Base-by-base conservation (phyloP, 1,140 invertebrate genomes). In the Drosophila sp. region DNA sequence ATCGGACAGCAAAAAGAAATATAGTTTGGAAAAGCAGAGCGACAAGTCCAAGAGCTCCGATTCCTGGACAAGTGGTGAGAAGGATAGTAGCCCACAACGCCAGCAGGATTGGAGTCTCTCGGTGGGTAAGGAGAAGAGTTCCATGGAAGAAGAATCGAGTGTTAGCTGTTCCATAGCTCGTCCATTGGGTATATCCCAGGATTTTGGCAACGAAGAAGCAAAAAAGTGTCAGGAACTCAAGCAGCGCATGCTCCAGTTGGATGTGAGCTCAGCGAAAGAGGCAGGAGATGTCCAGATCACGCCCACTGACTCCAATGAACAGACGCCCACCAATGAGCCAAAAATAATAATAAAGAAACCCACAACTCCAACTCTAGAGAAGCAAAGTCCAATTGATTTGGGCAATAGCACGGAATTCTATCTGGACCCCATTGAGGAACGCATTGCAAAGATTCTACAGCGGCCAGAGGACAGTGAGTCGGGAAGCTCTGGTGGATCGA, bases 121-220 rank as follows among this genome's bases (percentile, higher is more conserved):
- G 60, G 93, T 93, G 0, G 92, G 92, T 60, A 94, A 93, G 75
- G 93, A 95, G 76, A 93, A 94, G 47, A 94, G 93, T 84, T 94
- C 94, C 1, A 93, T 95, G 32, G 95, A 96, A 60, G 96, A 96
- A 76, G 96, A 96, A 65, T 96, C 96, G 2, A 96, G 96, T 79
- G 94, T 95, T 4, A 96, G 96, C 72, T 96, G 95, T 90, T 96
- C 96, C 0, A 96, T 96, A 76, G 95, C 95, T 11, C 93, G 95
- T 63, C 95, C 96, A 0, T 92, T 96, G 63, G 96, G 96, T 2
- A 95, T 96, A 66, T 96, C 96, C 6, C 95, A 96, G 90, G 94
- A 95, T 80, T 95, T 95, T 66, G 94, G 95, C 71, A 94, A 94
- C 27, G 74, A 93, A 93, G 76, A 94, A 92, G 80, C 93, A 84